Evolutionary conservation across 1,140 invertebrate species (phyloP).

Genomic region (Acromyrmex echinatior): DNA sequence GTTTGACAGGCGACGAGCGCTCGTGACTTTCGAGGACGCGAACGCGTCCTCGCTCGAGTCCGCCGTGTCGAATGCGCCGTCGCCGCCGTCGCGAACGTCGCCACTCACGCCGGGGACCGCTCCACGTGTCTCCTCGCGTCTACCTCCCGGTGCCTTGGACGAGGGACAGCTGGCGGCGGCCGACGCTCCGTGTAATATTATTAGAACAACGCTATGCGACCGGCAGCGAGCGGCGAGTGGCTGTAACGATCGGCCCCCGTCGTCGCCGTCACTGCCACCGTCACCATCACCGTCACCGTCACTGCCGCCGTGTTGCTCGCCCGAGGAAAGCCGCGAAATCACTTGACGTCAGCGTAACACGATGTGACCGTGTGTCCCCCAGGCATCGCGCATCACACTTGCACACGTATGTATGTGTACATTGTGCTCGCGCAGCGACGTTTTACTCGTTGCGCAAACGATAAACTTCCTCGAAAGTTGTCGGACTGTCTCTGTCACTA

Average conservation of each 20-base stretch:
- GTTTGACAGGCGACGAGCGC: constrained; percentile 71
- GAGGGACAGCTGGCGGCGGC: constrained; percentile 15
- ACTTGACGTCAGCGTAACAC: constrained; percentile 74
- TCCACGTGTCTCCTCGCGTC: constrained; percentile 50
- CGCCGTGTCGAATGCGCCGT: constrained; percentile 7
- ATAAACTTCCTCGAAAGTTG: constrained; percentile 51
- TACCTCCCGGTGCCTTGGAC: not conserved
- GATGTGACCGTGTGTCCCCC: constrained; percentile 65
- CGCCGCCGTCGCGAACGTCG: not conserved
- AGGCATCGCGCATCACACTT: constrained; percentile 21
- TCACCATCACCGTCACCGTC: not conserved
- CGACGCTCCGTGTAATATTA: constrained; percentile 55
- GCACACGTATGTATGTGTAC: not conserved
- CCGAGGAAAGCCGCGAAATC: constrained; percentile 62
- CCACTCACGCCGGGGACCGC: constrained; percentile 4
- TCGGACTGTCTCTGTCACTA: constrained; percentile 2
- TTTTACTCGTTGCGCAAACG: constrained; percentile 56
- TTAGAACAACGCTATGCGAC: constrained; percentile 73
- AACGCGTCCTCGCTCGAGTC: not conserved
- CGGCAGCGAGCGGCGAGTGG: constrained; percentile 65
- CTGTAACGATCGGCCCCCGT: constrained; percentile 47
- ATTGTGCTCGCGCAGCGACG: constrained; percentile 18
- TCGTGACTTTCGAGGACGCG: not conserved
- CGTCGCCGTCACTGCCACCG: constrained; percentile 6
- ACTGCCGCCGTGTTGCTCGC: not conserved